phyloP scores from a whole-genome alignment of 2,888 invertebrate genomes.

The Thysanoteuthis rhombus region DNA sequence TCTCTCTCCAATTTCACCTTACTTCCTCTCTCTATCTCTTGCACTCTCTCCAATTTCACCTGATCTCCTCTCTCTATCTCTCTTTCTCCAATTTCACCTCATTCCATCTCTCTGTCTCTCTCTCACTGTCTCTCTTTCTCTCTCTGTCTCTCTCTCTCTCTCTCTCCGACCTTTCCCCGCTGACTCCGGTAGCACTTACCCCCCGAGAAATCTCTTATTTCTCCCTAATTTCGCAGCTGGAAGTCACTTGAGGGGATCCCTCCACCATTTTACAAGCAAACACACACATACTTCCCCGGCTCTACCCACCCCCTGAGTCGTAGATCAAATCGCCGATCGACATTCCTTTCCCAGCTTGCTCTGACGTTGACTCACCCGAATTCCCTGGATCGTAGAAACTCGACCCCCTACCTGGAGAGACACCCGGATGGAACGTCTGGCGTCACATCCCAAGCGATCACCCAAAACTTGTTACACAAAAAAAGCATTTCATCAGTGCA shows the following conservation, averaged over 20 bases:
- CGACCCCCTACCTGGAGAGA: background rate
- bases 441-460: background rate
- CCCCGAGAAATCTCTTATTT: background rate
- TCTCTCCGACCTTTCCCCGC: background rate
- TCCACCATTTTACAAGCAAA: background rate
- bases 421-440: background rate
- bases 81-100: too few species aligned
- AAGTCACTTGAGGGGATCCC: background rate
- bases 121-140: background rate
- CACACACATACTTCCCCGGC: background rate
- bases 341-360: background rate
- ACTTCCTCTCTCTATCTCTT: background rate
- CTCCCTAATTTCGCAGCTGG: background rate
- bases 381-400: background rate
- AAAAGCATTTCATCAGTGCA: background rate
- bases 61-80: background rate
- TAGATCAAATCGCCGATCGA: background rate
- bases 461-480: background rate
- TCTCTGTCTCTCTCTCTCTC: background rate
- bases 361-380: background rate
- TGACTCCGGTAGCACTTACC: background rate
- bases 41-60: background rate
- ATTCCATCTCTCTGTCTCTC: background rate
- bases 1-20: too few species aligned
- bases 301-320: background rate